These are phyloP conservation scores for Buphagus erythrorhynchus DNA, from an alignment of 2,797 vertebrate species.

Conservation along the genomic window DNA sequence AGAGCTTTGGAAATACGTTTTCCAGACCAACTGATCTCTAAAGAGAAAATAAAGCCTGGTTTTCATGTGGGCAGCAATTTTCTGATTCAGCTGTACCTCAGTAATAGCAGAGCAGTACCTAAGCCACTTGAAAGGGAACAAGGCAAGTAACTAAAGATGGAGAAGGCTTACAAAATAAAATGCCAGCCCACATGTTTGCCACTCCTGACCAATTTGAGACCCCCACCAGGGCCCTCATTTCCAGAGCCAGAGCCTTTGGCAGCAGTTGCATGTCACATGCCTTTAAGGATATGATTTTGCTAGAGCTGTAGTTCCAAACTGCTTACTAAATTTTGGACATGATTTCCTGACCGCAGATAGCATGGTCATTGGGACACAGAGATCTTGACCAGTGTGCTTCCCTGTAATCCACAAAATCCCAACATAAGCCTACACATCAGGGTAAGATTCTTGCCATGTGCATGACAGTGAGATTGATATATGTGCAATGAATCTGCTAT, in stretches of 20 bases:
- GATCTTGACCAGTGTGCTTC: background rate
- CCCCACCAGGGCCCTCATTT: background rate
- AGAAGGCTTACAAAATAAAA: background rate
- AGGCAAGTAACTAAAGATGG: background rate
- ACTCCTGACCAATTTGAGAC: background rate
- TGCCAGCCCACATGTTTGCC: background rate
- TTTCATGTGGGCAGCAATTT: background rate
- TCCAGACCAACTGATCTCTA: background rate
- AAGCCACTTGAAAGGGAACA: background rate
- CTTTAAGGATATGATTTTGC: background rate
- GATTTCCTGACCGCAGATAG: background rate
- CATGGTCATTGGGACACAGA: fast-evolving
- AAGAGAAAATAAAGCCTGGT: background rate
- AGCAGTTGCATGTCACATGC: background rate
- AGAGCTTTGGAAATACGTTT: background rate
- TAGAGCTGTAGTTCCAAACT: background rate
- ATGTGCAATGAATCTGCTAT: background rate
- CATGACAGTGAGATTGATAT: too few relatives aligned
- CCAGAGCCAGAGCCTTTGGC: background rate
- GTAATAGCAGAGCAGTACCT: background rate
- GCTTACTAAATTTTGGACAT: background rate
- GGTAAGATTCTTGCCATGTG: background rate
- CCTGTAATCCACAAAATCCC: background rate
- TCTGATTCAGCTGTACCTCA: background rate
- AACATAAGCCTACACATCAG: background rate